Base-by-base conservation (phyloP, 2,888 invertebrate genomes). In the Scaptomyza reducta region DNA sequence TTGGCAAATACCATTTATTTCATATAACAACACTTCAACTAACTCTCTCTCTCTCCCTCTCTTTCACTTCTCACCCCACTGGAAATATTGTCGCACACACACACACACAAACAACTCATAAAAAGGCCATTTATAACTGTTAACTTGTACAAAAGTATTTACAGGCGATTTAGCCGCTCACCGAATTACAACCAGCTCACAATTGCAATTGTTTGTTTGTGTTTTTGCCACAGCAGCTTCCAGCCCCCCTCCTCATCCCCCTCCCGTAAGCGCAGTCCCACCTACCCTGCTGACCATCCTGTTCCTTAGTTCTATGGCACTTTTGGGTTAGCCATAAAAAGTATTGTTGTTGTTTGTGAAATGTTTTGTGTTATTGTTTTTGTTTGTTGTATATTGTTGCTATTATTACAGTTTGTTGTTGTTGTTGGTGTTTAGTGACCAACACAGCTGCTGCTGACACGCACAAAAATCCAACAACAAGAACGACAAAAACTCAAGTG, bases 81-180 rank as follows among this genome's bases (percentile, higher is more conserved):
- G 5, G 22, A 81, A 85, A 68, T 78, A 79, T 82, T 83, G 83
- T 86, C 80, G 68, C 80, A 74, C 67, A 47, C 55, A 66, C 25
- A 25, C 38, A 10, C 16, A 33, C 13, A 44, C 42, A 49, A 58
- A 79, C 74, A 76, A 87, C 87, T 87, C 82, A 87, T 83, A 87
- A 87, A 85, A 87, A 67, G 77, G 77, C 87, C 82, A 83, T 87
- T 83, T 85, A 87, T 87, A 85, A 85, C 87, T 79, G 82, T 83
- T 83, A 83, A 87, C 82, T 87, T 82, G 87, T 79, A 82, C 74
- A 81, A 83, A 83, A 83, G 87, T 83, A 83, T 83, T 83, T 83
- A 83, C 82, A 87, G 82, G 79, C 87, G 82, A 82, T 82, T 82
- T 87, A 85, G 81, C 82, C 82, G 82, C 77, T 85, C 81, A 70